A percentile compares a stretch with the other conserved stretches of the same genome.
Conservation (phyloP, 1,140 invertebrate genomes). For the Drosophila novamexicana region DNA sequence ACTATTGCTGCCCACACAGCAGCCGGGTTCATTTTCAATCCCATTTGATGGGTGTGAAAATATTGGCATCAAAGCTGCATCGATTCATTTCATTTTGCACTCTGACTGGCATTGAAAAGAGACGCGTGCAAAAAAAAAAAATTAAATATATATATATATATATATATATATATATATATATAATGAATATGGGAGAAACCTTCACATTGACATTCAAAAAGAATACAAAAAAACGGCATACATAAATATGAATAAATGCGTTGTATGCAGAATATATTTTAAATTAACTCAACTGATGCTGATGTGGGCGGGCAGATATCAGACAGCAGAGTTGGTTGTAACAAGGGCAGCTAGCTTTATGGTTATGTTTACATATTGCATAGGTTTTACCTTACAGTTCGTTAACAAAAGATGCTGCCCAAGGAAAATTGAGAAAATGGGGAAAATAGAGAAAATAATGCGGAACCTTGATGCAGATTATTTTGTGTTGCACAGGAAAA, state of each 20-base stretch:
- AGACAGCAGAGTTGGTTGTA: neutral
- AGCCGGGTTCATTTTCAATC: neutral
- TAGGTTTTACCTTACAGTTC: constrained; percentile 14
- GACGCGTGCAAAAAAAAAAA: constrained; percentile 16
- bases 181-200: constrained; percentile 17
- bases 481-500: neutral
- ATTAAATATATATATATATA: too few species aligned
- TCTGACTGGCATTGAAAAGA: constrained; percentile 21
- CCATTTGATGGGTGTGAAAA: constrained; percentile 26
- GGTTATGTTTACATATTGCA: constrained; percentile 15
- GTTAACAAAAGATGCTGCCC: constrained; percentile 11
- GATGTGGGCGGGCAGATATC: neutral
- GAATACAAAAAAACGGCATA: constrained; percentile 5
- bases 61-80: constrained; percentile 28
- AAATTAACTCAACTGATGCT: constrained; percentile 35
- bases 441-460: neutral
- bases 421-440: constrained; percentile 4
- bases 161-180: neutral
- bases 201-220: constrained; percentile 49
- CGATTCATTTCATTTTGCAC: constrained; percentile 43
- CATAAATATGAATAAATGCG: neutral
- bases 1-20: neutral
- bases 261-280: constrained; percentile 8
- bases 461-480: constrained; percentile 16
- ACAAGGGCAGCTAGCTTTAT: constrained; percentile 5